Conservation (phyloP, 2,888 invertebrate species). For the Pandemis cinnamomeana region DNA sequence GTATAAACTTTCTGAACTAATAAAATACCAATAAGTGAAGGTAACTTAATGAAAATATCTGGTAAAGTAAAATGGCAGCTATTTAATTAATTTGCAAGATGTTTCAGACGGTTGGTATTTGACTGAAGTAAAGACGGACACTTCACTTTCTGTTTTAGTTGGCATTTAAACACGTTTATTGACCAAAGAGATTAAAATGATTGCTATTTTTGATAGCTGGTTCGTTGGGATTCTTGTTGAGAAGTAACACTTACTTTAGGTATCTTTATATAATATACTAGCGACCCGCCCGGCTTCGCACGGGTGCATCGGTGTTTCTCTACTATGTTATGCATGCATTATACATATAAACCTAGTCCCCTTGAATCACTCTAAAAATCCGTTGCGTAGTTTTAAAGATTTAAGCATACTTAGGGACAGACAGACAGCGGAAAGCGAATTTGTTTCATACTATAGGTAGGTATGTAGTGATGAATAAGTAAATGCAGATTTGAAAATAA, state of each 20-base stretch:
- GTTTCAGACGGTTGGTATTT: conserved; percentile 2
- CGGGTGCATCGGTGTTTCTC: too few species aligned
- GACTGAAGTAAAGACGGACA: not conserved
- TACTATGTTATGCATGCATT: not conserved
- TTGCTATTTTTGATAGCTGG: not conserved
- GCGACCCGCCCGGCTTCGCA: too few species aligned
- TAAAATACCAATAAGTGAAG: too few species aligned
- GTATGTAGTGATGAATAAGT: too few species aligned
- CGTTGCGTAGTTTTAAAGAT: too few species aligned
- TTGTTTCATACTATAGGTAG: too few species aligned
- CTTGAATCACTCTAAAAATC: too few species aligned
- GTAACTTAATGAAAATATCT: not conserved
- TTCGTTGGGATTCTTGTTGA: not conserved
- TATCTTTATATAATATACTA: not conserved
- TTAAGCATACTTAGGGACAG: too few species aligned
- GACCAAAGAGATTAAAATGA: not conserved
- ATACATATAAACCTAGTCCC: not conserved
- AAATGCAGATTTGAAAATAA: not conserved
- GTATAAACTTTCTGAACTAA: too few species aligned
- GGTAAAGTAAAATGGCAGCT: not conserved
- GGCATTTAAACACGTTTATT: conserved; percentile 1
- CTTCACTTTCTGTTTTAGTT: not conserved
- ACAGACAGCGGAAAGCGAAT: too few species aligned
- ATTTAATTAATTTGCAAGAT: conserved; percentile 10
- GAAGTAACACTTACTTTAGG: not conserved